Percentiles rank a stretch among this genome's conserved stretches.
Evolutionary conservation across 2,113 vertebrate species (phyloP).

Genomic region (Lampris incognitus): DNA sequence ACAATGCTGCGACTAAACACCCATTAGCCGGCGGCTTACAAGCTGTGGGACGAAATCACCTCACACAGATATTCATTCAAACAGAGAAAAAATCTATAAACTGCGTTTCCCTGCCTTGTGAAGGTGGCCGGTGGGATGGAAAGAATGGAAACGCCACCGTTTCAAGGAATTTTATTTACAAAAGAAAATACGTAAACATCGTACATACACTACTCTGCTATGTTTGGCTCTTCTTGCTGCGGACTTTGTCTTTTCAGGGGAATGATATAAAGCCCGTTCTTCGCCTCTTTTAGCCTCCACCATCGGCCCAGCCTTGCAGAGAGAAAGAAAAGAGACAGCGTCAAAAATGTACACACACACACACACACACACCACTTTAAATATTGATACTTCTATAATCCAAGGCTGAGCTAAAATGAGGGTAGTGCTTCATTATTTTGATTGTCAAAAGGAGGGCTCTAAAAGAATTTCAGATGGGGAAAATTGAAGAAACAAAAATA

Average conservation of each 20-base stretch:
- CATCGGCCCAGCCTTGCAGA: constrained; percentile 80
- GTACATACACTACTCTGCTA: constrained; percentile 33
- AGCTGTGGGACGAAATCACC: neutral
- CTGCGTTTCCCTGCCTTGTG: too few species aligned
- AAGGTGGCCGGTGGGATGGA: too few species aligned
- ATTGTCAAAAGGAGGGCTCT: too few species aligned
- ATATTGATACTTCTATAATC: neutral
- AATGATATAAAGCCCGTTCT: constrained; percentile 83
- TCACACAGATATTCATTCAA: too few species aligned
- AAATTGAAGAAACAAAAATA: too few species aligned
- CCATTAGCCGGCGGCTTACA: too few species aligned
- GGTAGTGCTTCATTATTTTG: too few species aligned
- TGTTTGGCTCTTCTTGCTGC: constrained; percentile 52
- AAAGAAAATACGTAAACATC: constrained; percentile 17
- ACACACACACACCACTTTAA: neutral
- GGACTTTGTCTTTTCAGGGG: constrained; percentile 78
- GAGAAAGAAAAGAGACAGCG: constrained; percentile 21
- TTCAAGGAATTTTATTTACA: constrained; percentile 17
- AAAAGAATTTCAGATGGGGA: too few species aligned
- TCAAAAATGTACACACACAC: neutral
- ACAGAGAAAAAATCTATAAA: too few species aligned
- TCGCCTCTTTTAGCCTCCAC: constrained; percentile 84
- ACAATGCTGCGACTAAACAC: too few species aligned
- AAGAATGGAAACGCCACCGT: constrained; percentile 26
- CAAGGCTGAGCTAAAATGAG: too few species aligned